phyloP scores from a whole-genome alignment of 1,140 invertebrate species.

The Ooceraea biroi region DNA sequence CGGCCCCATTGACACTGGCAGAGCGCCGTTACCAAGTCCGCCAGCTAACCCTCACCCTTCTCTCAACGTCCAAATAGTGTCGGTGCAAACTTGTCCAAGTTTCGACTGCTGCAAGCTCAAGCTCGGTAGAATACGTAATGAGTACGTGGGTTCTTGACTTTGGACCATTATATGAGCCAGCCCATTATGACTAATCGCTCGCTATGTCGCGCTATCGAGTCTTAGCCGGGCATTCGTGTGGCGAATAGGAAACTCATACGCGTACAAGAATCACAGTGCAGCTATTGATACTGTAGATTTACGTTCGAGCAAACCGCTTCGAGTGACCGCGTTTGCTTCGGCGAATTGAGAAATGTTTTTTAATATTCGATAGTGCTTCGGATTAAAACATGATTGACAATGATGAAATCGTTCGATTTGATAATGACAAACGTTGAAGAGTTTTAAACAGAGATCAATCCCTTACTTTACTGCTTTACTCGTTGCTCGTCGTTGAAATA shows the following conservation, averaged over 20 bases:
- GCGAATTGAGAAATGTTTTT: background rate
- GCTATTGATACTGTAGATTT: constrained; percentile 24
- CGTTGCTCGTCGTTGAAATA: constrained; percentile 18
- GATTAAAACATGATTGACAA: background rate
- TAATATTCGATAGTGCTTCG: background rate
- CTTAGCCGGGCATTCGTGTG: constrained; percentile 27
- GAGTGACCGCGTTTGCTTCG: background rate
- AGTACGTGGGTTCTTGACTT: constrained; percentile 71
- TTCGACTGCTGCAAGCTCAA: constrained; percentile 58
- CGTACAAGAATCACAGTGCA: constrained; percentile 31
- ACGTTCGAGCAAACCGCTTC: constrained; percentile 21
- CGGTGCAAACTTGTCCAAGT: constrained; percentile 72
- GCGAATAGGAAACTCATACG: constrained; percentile 18
- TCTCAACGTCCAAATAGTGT: constrained; percentile 66
- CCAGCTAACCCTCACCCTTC: constrained; percentile 44
- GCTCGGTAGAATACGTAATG: constrained; percentile 70
- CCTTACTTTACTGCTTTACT: constrained; percentile 17
- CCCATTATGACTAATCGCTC: constrained; percentile 73
- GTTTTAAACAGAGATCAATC: background rate
- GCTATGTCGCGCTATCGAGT: constrained; percentile 61
- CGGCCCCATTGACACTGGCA: constrained; percentile 68
- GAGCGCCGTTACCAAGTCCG: constrained; percentile 56
- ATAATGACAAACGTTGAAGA: background rate
- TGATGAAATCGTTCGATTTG: background rate
- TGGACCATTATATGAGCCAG: constrained; percentile 59